Evolutionary conservation across 2,888 invertebrate genomes (phyloP).

Genomic region (Esperia sulphurella): DNA sequence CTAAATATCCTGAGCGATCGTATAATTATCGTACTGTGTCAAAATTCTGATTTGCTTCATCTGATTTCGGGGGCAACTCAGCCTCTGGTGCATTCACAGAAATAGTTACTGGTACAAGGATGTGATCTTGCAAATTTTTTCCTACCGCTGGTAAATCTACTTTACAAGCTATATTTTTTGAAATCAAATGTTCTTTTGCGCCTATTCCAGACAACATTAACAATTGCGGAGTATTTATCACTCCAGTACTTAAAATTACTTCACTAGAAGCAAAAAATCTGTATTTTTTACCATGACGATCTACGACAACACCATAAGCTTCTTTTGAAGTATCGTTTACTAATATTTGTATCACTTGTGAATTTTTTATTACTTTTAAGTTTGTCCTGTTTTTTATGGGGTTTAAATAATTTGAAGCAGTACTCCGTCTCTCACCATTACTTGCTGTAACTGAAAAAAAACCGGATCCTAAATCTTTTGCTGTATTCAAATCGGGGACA

Average conservation of each 20-base stretch:
- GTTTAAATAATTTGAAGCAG: conserved; percentile 64
- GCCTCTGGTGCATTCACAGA: conserved; percentile 40
- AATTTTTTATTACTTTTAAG: conserved; percentile 59
- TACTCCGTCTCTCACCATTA: conserved; percentile 64
- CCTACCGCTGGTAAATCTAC: conserved; percentile 69
- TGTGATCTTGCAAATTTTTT: conserved; percentile 76
- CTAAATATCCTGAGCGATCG: conserved; percentile 69
- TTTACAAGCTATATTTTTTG: conserved; percentile 47
- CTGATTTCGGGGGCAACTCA: conserved; percentile 19
- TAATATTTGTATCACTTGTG: conserved; percentile 67
- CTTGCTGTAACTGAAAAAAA: conserved; percentile 62
- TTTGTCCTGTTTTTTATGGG: conserved; percentile 36
- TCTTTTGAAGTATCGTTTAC: conserved; percentile 53
- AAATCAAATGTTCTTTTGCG: conserved; percentile 46
- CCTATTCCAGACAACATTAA: conserved; percentile 76
- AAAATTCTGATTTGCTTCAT: conserved; percentile 30
- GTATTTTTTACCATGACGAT: conserved; percentile 27
- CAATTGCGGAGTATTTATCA: conserved; percentile 70
- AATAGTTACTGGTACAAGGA: conserved; percentile 50
- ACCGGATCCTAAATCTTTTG: conserved; percentile 66
- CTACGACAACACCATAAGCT: conserved; percentile 53
- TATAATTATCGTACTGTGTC: conserved; percentile 67
- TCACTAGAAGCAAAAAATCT: conserved; percentile 49
- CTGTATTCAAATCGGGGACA: conserved; percentile 57
- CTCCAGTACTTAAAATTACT: conserved; percentile 67